phyloP scores from a whole-genome alignment of 2,113 vertebrate genomes.

The Manacus vitellinus region DNA sequence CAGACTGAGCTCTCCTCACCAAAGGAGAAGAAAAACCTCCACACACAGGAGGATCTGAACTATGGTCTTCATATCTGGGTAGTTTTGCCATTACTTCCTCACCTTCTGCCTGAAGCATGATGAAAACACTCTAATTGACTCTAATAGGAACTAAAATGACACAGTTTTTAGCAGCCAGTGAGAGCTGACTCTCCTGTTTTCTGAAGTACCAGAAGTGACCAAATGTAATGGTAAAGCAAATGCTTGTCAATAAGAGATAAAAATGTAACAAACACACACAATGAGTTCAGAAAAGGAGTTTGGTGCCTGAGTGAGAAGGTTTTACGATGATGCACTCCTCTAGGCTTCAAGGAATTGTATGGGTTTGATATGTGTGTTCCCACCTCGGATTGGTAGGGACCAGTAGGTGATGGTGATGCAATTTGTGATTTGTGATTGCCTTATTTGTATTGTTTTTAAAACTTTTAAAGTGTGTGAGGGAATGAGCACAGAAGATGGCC shows the following conservation, averaged over 20 bases:
- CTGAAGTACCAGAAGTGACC: neutral
- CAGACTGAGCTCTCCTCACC: neutral
- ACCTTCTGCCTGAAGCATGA: neutral
- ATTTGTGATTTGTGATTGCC: neutral
- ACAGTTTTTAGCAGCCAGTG: neutral
- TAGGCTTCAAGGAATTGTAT: neutral
- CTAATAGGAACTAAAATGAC: neutral
- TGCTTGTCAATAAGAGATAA: neutral
- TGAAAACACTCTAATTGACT: neutral
- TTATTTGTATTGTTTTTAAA: neutral
- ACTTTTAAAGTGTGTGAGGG: neutral
- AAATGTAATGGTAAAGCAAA: neutral
- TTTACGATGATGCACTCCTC: neutral
- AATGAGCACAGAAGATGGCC: neutral
- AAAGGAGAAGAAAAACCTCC: neutral
- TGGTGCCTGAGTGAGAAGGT: neutral
- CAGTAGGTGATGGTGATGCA: neutral
- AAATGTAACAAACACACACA: neutral
- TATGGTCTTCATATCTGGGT: neutral
- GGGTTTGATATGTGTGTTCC: neutral
- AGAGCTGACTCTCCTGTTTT: neutral
- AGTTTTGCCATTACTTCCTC: neutral
- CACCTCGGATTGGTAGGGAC: neutral
- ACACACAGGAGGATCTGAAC: neutral
- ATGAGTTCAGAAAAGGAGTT: neutral